Evolutionary conservation across 2,113 vertebrate species (phyloP).

Genomic region (Xiphophorus hellerii): DNA sequence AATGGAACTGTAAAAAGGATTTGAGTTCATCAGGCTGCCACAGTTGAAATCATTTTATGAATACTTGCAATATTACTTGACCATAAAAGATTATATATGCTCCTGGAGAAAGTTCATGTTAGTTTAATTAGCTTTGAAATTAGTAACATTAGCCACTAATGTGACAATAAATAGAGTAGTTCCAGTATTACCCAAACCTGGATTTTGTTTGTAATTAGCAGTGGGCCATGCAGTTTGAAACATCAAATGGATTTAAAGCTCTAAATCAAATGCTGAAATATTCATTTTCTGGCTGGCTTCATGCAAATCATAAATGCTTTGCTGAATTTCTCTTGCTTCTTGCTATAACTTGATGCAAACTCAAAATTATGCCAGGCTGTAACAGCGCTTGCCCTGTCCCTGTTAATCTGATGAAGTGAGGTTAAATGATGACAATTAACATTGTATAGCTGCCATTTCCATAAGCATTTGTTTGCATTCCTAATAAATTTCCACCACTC

Average conservation of each 20-base stretch:
- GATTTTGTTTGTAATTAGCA: neutral
- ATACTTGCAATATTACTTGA: no score
- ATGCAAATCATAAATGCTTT: neutral
- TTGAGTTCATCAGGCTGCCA: no score
- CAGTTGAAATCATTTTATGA: no score
- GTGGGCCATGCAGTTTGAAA: neutral
- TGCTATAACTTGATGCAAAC: neutral
- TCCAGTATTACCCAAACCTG: neutral
- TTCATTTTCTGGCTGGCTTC: neutral
- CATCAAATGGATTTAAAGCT: neutral
- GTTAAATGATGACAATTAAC: constrained; percentile 3
- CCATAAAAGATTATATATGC: no score
- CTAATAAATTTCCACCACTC: no score
- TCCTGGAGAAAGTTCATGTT: no score
- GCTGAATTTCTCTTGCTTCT: neutral
- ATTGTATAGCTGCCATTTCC: neutral
- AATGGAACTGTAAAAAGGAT: neutral
- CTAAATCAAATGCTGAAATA: neutral
- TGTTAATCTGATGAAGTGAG: neutral
- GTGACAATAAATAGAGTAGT: neutral
- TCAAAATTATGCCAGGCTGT: neutral
- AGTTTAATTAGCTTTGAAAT: no score
- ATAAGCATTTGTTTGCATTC: neutral
- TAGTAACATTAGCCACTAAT: no score
- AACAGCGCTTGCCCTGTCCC: neutral